phyloP scores from a whole-genome alignment of 2,113 vertebrate species.

The Salvelinus sp. region DNA sequence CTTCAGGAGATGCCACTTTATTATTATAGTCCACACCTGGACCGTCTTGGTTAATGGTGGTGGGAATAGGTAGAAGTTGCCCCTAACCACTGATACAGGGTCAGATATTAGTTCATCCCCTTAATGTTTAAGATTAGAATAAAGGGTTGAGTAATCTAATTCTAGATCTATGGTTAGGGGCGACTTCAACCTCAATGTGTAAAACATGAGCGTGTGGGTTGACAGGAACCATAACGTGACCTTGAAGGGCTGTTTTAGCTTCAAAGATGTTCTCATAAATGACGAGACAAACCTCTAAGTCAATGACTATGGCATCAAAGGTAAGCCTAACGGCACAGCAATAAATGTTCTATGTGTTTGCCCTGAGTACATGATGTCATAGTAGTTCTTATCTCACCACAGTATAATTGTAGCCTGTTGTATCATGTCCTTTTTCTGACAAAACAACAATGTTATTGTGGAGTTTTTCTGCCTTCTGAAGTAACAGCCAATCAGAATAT shows the following conservation, averaged over 20 bases:
- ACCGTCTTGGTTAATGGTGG: slow-evolving; percentile 52
- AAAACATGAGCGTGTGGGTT: slow-evolving; percentile 48
- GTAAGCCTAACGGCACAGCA: slow-evolving; percentile 75
- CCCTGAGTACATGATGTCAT: slow-evolving; percentile 66
- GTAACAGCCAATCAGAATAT: neutral
- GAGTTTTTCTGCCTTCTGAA: slow-evolving; percentile 36
- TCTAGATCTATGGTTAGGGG: neutral
- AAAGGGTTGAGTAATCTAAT: neutral
- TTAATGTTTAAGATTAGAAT: too few species aligned
- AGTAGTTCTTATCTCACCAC: slow-evolving; percentile 61
- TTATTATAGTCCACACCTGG: slow-evolving; percentile 52
- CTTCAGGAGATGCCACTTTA: slow-evolving; percentile 3
- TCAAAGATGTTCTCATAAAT: slow-evolving; percentile 69
- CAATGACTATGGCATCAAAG: slow-evolving; percentile 64
- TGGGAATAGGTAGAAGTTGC: neutral
- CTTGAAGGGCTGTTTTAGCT: slow-evolving; percentile 77
- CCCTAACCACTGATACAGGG: neutral
- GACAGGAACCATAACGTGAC: slow-evolving; percentile 57
- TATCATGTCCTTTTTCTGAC: slow-evolving; percentile 45
- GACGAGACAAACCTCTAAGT: slow-evolving; percentile 68
- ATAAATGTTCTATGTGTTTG: slow-evolving; percentile 77
- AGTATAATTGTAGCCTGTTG: slow-evolving; percentile 40
- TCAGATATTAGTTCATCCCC: too few species aligned
- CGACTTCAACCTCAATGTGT: neutral
- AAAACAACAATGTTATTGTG: slow-evolving; percentile 1